Conservation (phyloP, 2,797 vertebrate species). For the Nannoperca obscura region DNA sequence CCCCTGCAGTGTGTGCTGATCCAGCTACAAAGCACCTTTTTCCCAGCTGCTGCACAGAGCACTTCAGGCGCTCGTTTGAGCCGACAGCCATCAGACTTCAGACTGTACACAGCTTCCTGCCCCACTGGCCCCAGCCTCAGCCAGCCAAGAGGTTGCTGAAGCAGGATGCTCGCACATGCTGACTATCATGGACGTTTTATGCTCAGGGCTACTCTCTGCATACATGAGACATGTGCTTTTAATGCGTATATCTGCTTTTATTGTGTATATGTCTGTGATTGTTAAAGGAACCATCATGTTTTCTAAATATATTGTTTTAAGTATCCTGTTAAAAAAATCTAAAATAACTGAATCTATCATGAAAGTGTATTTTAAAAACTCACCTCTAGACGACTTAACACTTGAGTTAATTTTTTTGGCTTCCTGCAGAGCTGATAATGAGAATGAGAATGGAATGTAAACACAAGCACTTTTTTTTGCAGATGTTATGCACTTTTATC, state of each 20-base stretch:
- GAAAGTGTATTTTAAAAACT: constrained; percentile 15
- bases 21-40: constrained; percentile 71
- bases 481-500: constrained; percentile 31
- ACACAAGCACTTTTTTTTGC: constrained; percentile 18
- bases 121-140: constrained; percentile 50
- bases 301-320: background rate
- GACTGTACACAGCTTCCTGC: constrained; percentile 60
- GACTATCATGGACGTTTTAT: constrained; percentile 29
- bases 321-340: background rate
- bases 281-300: constrained; percentile 25
- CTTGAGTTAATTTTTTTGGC: constrained; percentile 18
- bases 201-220: constrained; percentile 26
- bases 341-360: background rate
- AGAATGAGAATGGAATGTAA: constrained; percentile 25
- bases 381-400: background rate
- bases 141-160: constrained; percentile 32
- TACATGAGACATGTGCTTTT: constrained; percentile 7
- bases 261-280: background rate
- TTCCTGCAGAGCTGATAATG: constrained; percentile 49
- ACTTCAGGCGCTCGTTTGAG: constrained; percentile 58
- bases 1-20: constrained; percentile 64
- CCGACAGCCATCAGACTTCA: constrained; percentile 65
- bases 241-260: background rate
- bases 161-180: constrained; percentile 48
- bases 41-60: constrained; percentile 54